Conservation (phyloP, 2,888 invertebrate genomes). For the Rhagonycha lutea region DNA sequence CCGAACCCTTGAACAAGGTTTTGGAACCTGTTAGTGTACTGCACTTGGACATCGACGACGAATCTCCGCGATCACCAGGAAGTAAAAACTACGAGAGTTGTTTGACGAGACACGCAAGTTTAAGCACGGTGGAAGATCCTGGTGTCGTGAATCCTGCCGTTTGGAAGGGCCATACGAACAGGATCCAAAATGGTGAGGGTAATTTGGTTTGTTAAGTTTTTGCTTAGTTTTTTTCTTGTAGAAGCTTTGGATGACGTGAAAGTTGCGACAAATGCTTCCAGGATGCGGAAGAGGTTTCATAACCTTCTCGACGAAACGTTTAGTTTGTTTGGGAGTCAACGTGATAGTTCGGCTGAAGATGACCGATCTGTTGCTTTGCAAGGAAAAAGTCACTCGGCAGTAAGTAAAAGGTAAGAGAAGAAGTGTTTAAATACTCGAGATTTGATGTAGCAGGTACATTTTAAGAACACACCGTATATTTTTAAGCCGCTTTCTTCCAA, state of each 20-base stretch:
- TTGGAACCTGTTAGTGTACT: constrained; percentile 78
- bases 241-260: constrained; percentile 49
- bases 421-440: too few species aligned
- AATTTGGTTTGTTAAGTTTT: background rate
- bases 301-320: constrained; percentile 80
- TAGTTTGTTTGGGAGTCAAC: constrained; percentile 72
- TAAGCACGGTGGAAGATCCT: constrained; percentile 72
- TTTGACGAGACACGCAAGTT: constrained; percentile 70
- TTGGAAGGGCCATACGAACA: constrained; percentile 79
- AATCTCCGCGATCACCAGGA: constrained; percentile 31
- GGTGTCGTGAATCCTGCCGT: constrained; percentile 83
- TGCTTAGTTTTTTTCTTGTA: background rate
- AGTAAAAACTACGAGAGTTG: constrained; percentile 25
- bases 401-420: constrained; percentile 33
- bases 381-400: constrained; percentile 53
- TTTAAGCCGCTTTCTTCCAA: too few species aligned
- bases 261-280: constrained; percentile 59
- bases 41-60: constrained; percentile 64
- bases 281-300: constrained; percentile 74
- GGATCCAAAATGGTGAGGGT: constrained; percentile 61
- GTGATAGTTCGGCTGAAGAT: constrained; percentile 56
- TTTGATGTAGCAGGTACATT: too few species aligned
- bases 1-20: constrained; percentile 78
- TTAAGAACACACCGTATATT: too few species aligned
- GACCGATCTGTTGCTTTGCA: constrained; percentile 42